A percentile compares a stretch with the other conserved stretches of the same genome.
Conservation (phyloP, 2,113 vertebrate species). For the Plectropomus leopardus region DNA sequence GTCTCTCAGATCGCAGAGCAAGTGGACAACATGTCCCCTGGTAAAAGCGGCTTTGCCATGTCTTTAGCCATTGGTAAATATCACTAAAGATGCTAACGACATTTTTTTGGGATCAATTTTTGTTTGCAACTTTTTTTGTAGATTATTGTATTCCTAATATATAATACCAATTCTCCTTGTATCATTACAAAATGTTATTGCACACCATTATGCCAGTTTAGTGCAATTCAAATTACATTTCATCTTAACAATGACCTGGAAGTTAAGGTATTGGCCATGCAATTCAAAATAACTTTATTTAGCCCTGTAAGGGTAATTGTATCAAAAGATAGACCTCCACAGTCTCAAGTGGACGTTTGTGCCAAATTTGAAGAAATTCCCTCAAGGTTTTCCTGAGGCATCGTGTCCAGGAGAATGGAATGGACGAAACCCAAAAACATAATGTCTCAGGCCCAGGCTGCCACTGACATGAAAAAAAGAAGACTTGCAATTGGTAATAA, state of each 20-base stretch:
- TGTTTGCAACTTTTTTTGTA: not conserved
- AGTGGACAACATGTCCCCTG: constrained; percentile 31
- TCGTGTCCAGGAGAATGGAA: no score
- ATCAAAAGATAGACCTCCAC: not conserved
- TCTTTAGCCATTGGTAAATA: constrained; percentile 4
- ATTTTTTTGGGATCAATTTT: not conserved
- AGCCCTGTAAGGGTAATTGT: not conserved
- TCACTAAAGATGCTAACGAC: not conserved
- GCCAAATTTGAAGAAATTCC: no score
- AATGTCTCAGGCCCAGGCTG: no score
- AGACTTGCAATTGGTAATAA: not conserved
- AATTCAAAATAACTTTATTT: not conserved
- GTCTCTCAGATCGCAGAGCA: constrained; percentile 52
- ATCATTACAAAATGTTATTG: not conserved
- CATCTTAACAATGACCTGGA: not conserved
- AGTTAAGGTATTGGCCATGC: not conserved
- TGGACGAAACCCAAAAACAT: no score
- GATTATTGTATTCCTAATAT: not conserved
- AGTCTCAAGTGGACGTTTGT: no score
- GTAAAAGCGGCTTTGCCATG: constrained; percentile 2
- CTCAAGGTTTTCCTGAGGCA: no score
- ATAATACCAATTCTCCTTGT: not conserved
- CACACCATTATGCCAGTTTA: not conserved
- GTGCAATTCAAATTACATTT: not conserved
- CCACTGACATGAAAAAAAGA: no score